Conservation (phyloP, 2,113 vertebrate species). For the Entomyzon cyanotis region DNA sequence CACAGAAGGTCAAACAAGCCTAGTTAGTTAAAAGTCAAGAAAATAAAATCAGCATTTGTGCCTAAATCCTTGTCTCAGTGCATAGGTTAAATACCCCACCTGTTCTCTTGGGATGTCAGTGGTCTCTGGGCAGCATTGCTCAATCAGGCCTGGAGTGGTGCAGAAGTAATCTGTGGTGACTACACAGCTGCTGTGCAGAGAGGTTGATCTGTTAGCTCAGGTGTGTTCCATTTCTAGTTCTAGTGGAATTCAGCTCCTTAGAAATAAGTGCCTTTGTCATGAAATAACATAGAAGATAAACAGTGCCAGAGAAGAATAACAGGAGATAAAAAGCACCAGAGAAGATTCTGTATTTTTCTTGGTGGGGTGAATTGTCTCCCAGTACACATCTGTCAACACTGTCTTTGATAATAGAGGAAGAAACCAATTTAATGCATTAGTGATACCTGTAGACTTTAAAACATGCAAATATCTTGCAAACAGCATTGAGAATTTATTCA, state of each 20-base stretch:
- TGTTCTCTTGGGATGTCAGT: background rate
- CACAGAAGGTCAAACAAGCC: slow-evolving; percentile 62
- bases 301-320: background rate
- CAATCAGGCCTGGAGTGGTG: background rate
- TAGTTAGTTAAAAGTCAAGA: slow-evolving; percentile 60
- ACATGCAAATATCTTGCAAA: background rate
- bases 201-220: background rate
- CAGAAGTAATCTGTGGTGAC: background rate
- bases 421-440: background rate
- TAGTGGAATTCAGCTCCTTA: background rate
- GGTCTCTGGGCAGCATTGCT: background rate
- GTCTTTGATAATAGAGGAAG: background rate
- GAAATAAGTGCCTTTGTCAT: background rate
- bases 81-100: background rate
- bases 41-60: background rate
- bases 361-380: background rate
- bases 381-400: background rate
- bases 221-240: background rate
- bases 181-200: background rate
- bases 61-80: background rate
- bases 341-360: background rate
- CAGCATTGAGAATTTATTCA: background rate
- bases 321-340: background rate
- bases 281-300: background rate
- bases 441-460: background rate